Evolutionary conservation across 2,113 vertebrate genomes (phyloP).

Genomic region (Caranx melampygus): DNA sequence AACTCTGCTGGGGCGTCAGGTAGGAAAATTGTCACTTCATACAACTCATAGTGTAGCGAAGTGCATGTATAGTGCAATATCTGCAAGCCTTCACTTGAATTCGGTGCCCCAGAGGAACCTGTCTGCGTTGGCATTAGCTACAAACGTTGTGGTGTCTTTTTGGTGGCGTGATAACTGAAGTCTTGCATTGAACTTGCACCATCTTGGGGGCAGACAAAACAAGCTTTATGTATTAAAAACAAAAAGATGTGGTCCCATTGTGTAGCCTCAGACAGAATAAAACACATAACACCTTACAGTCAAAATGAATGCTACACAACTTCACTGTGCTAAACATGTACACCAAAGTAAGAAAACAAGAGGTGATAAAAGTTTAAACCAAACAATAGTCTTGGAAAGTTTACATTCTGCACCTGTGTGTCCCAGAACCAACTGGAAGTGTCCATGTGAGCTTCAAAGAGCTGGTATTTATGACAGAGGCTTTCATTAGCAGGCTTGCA

Average conservation of each 20-base stretch:
- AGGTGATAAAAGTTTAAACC: not conserved
- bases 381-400: no score
- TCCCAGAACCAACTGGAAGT: not conserved
- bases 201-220: not conserved
- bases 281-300: not conserved
- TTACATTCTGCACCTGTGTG: not conserved
- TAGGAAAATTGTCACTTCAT: slow-evolving; percentile 29
- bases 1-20: slow-evolving; percentile 48
- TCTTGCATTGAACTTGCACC: not conserved
- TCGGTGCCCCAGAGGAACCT: not conserved
- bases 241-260: not conserved
- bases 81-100: not conserved
- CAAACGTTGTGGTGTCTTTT: not conserved
- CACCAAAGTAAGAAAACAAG: not conserved
- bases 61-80: not conserved
- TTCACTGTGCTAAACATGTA: not conserved
- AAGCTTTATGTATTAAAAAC: no score
- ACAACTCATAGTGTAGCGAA: not conserved
- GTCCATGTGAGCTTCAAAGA: slow-evolving; percentile 20
- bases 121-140: not conserved
- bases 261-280: not conserved
- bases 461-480: slow-evolving; percentile 38
- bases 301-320: not conserved
- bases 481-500: not conserved
- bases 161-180: not conserved